Evolutionary conservation across 2,797 vertebrate genomes (phyloP).

Genomic region (Gephyroberyx darwinii): DNA sequence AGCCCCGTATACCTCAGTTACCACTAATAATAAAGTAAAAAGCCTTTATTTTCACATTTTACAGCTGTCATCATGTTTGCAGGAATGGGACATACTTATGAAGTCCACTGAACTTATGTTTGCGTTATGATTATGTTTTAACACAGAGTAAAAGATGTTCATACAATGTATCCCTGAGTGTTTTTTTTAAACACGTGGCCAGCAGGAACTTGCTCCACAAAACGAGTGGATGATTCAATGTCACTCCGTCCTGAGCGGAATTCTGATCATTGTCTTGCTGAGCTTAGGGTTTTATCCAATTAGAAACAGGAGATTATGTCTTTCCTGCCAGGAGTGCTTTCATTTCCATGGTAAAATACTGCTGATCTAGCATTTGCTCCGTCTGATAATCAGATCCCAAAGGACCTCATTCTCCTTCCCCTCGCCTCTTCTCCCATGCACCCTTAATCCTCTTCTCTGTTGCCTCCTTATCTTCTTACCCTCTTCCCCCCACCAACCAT

Average conservation of each 20-base stretch:
- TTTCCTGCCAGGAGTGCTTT: constrained; percentile 58
- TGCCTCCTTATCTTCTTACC: constrained; percentile 4
- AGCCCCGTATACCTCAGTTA: neutral
- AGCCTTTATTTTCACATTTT: constrained; percentile 21
- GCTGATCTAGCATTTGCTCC: constrained; percentile 67
- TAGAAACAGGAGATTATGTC: constrained; percentile 61
- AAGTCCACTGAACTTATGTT: constrained; percentile 8
- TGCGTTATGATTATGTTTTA: neutral
- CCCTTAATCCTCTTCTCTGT: constrained; percentile 32
- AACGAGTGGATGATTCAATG: constrained; percentile 23
- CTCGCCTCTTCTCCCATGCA: constrained; percentile 28
- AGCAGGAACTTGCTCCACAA: neutral
- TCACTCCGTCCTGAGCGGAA: constrained; percentile 20
- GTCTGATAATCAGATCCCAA: constrained; percentile 70
- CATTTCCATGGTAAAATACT: constrained; percentile 62
- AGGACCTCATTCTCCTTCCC: constrained; percentile 40
- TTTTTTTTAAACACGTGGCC: neutral
- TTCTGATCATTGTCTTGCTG: constrained; percentile 34
- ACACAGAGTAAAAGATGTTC: constrained; percentile 6
- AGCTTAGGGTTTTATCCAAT: constrained; percentile 55
- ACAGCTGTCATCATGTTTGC: constrained; percentile 21
- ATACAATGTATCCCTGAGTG: constrained; percentile 3
- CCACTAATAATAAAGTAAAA: constrained; percentile 19
- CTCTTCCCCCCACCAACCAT: neutral
- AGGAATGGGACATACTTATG: neutral